phyloP scores from a whole-genome alignment of 2,888 invertebrate species.

The Dicyrtomina minuta region DNA sequence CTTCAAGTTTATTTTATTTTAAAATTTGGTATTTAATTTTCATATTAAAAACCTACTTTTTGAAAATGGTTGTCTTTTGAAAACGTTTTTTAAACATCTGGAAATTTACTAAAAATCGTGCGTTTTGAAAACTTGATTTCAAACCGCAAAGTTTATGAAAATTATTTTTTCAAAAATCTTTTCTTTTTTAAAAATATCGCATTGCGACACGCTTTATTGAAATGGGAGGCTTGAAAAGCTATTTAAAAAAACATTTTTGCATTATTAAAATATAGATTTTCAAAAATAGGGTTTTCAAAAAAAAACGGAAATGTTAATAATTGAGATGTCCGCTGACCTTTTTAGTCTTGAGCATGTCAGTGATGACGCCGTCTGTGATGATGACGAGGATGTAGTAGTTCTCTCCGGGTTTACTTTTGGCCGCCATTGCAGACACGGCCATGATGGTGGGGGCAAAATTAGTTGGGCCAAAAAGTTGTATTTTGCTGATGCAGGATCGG shows the following conservation, averaged over 20 bases:
- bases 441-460: constrained; percentile 62
- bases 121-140: too few relatives aligned
- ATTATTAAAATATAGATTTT: not conserved
- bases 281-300: too few relatives aligned
- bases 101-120: too few relatives aligned
- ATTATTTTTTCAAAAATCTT: not conserved
- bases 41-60: too few relatives aligned
- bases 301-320: too few relatives aligned
- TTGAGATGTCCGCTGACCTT: too few relatives aligned
- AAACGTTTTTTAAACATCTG: too few relatives aligned
- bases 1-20: too few relatives aligned
- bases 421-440: constrained; percentile 58
- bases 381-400: constrained; percentile 62
- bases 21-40: too few relatives aligned
- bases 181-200: not conserved
- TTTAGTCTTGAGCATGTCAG: constrained; percentile 62
- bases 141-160: not conserved
- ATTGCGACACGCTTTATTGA: not conserved
- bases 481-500: constrained; percentile 51
- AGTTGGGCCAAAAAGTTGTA: constrained; percentile 62
- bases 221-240: not conserved
- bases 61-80: too few relatives aligned
- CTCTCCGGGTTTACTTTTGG: constrained; percentile 56
- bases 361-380: constrained; percentile 63
- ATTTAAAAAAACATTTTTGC: not conserved